Evolutionary conservation across 2,113 vertebrate genomes (phyloP).

Genomic region (Poeciliopsis turrubarensis): DNA sequence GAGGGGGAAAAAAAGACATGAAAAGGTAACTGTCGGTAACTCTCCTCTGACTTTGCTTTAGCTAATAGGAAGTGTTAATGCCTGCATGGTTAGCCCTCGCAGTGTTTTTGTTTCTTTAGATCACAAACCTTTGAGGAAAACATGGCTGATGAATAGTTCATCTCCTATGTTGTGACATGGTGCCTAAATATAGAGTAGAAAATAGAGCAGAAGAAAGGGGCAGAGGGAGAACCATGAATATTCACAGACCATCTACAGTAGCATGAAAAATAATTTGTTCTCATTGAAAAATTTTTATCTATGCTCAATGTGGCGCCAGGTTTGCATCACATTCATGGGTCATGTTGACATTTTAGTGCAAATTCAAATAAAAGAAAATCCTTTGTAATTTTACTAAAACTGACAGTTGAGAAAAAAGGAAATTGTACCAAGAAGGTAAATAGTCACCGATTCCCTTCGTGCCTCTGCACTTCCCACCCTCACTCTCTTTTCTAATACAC

Average conservation of each 20-base stretch:
- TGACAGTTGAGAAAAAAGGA: slow-evolving; percentile 6
- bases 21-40: slow-evolving; percentile 25
- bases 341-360: slow-evolving; percentile 15
- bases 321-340: slow-evolving; percentile 5
- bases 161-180: slow-evolving; percentile 62
- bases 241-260: slow-evolving; percentile 67
- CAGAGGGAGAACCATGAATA: slow-evolving; percentile 70
- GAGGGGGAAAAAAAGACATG: slow-evolving; percentile 22
- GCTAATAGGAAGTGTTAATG: slow-evolving; percentile 10
- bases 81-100: slow-evolving; percentile 28
- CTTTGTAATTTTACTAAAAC: slow-evolving; percentile 1
- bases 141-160: slow-evolving; percentile 58
- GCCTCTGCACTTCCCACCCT: neutral
- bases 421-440: slow-evolving; percentile 19
- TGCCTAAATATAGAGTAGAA: slow-evolving; percentile 76
- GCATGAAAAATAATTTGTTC: slow-evolving; percentile 35
- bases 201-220: slow-evolving; percentile 74
- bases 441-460: slow-evolving; percentile 20
- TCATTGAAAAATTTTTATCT: slow-evolving; percentile 41
- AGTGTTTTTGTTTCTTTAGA: slow-evolving; percentile 43
- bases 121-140: slow-evolving; percentile 17
- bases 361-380: slow-evolving; percentile 8
- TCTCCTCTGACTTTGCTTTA: neutral
- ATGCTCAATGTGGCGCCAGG: slow-evolving; percentile 20
- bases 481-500: slow-evolving; percentile 58